phyloP scores from a whole-genome alignment of 2,797 vertebrate genomes.

The Orestias chungarensis region DNA sequence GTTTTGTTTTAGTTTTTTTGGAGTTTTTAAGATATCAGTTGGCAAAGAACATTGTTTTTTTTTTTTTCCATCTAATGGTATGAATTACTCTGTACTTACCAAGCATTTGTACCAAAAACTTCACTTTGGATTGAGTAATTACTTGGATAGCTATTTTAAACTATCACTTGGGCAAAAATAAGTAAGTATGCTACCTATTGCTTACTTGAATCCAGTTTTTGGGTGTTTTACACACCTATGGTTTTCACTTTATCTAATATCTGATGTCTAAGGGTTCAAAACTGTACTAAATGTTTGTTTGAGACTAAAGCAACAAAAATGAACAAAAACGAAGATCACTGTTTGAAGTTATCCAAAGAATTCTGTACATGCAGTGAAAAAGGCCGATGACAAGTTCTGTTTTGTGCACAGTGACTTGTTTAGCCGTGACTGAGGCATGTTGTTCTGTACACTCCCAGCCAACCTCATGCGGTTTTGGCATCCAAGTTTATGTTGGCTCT shows the following conservation, averaged over 20 bases:
- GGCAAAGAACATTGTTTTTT: background rate
- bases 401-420: background rate
- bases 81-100: too few species aligned
- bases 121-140: background rate
- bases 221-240: background rate
- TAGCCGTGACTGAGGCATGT: background rate
- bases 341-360: background rate
- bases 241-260: background rate
- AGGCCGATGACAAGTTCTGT: background rate
- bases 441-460: background rate
- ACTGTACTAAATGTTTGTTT: background rate
- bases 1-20: too few species aligned
- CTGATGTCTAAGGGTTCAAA: background rate
- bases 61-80: too few species aligned
- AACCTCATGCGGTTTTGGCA: background rate
- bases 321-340: background rate
- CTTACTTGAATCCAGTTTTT: background rate
- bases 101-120: too few species aligned
- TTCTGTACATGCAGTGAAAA: background rate
- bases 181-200: background rate
- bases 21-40: too few species aligned
- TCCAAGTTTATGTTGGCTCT: constrained; percentile 3
- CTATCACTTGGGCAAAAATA: background rate
- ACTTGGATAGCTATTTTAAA: background rate
- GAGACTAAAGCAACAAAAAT: background rate